Evolutionary conservation across 2,888 invertebrate genomes (phyloP).

Genomic region (Eubasilissa splendida): DNA sequence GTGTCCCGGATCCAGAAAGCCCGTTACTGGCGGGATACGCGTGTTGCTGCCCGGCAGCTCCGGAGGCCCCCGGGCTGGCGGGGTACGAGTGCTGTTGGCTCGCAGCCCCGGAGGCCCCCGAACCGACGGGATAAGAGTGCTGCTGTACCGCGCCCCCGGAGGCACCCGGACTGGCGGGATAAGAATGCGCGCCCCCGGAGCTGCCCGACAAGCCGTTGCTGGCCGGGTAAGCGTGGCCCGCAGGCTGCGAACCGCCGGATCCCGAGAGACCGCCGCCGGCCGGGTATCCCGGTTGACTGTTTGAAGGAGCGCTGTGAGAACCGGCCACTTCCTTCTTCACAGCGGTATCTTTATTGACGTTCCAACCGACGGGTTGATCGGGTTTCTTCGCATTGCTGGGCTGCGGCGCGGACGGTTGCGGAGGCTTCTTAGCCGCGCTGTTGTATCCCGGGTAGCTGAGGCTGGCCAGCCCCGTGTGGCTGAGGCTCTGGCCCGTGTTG

Average conservation of each 20-base stretch:
- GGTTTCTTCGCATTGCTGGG: constrained; percentile 19
- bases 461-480: constrained; percentile 51
- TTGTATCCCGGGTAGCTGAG: constrained; percentile 55
- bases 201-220: constrained; percentile 55
- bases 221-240: constrained; percentile 61
- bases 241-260: constrained; percentile 11
- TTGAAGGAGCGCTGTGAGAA: constrained; percentile 40
- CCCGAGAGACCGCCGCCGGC: constrained; percentile 47
- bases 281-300: constrained; percentile 20
- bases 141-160: constrained; percentile 37
- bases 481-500: constrained; percentile 14
- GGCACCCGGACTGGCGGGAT: constrained; percentile 35
- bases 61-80: constrained; percentile 33
- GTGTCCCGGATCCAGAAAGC: constrained; percentile 33
- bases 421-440: constrained; percentile 32
- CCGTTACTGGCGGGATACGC: constrained; percentile 40
- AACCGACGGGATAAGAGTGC: constrained; percentile 40
- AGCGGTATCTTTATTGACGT: constrained; percentile 45
- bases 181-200: constrained; percentile 17
- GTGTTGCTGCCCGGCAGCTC: constrained; percentile 26
- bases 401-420: constrained; percentile 43
- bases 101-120: constrained; percentile 65
- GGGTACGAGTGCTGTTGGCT: constrained; percentile 57
- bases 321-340: constrained; percentile 39
- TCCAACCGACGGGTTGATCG: constrained; percentile 48